Base-by-base conservation (phyloP, 2,113 vertebrate genomes). In the Furnarius figulus region DNA sequence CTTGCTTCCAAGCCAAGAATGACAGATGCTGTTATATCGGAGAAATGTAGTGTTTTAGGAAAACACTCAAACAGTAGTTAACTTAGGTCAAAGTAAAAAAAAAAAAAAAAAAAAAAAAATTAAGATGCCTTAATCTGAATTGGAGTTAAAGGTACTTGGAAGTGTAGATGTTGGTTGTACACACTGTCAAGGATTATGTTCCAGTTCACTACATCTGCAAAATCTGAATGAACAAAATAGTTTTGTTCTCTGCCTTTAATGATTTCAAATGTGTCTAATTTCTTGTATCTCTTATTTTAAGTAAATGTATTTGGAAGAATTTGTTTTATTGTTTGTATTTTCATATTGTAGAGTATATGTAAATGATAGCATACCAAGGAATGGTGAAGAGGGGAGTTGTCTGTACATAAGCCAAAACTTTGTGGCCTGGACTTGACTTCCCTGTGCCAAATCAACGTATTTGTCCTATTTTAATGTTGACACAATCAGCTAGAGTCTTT, bases 11-110 rank as follows among this genome's bases (percentile, higher is more conserved):
- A 65, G 98, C 98, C 99, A 99, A 98, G 98, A 98, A 98, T 96
- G 98, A 98, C 99, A 99, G 98, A 99, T 99, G 98, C 98, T 98
- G 92, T 98, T 98, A 96, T 97, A 98, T 98, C 98, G 98, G 98
- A 98, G 98, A 98, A 97, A 93, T 96, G 85, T 85, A 86, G 97
- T 98, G 96, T 97, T 98, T 98, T 96, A 98, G 96, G 97, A 97
- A 98, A 97, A 98, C 96, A 95, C 95, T 96, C 89, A 67, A 97
- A 77, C 89, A 79, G 94, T 83, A 96, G 95, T 97, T 96, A 96
- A 89, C 79, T 97, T 96, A 93, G 92, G 89, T 96, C 96, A 96
- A 85, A 96, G 87, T 70, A 52, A 65, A 92, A 97, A 93, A 93
- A 97, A 42, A 42, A 12, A 3, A 52, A 65, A 92, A 97, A 93